Evolutionary conservation across 2,797 vertebrate genomes (phyloP), one percentile per base, ranked within the genome.

Genomic region (Cryptoblepharus egeriae): DNA sequence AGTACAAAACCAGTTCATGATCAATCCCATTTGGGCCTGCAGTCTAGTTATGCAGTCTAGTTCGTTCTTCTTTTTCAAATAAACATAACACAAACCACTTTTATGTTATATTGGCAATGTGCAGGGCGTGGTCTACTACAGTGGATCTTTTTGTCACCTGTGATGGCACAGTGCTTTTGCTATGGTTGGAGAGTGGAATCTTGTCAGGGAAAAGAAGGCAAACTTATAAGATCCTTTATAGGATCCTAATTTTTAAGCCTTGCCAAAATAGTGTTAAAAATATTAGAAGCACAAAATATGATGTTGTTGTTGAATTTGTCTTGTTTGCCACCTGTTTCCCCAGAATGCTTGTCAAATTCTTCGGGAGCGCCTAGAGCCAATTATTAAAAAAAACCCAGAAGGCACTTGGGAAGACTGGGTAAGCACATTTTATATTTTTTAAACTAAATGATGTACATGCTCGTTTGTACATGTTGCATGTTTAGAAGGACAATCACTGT

Each of bases 391-490:
- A 89, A 88, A 97, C 86, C 97, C 96, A 5, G 85, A 95, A 45
- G 96, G 96, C 68, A 93, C 95, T 42, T 98, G 97, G 97, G 93
- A 97, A 82, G 96, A 92, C 64, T 98, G 97, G 97, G 97, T 98
- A 94, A 90, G 86, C 35, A 28, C 32, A 58, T 74, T 65, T 42
- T 75, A 30, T 65, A 68, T 67, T n/a, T 65, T 73, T 13, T 32
- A 61, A 64, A 52, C 45, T 30, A 8, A 42, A 57, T 71, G 30
- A 45, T 57, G 12, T 61, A n/a, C 65, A 11, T 37, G 37, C 16
- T 80, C 28, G 2, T n/a, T n/a, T n/a, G n/a, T n/a, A n/a, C n/a
- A n/a, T 24, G 65, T 67, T 22, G 15, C 22, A 28, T 68, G 13
- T 42, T 75, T 5, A 68, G 64, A 5, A n/a, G 5, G 39, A 71